phyloP scores from a whole-genome alignment of 2,797 vertebrate genomes.

The Bradypodion ventrale region DNA sequence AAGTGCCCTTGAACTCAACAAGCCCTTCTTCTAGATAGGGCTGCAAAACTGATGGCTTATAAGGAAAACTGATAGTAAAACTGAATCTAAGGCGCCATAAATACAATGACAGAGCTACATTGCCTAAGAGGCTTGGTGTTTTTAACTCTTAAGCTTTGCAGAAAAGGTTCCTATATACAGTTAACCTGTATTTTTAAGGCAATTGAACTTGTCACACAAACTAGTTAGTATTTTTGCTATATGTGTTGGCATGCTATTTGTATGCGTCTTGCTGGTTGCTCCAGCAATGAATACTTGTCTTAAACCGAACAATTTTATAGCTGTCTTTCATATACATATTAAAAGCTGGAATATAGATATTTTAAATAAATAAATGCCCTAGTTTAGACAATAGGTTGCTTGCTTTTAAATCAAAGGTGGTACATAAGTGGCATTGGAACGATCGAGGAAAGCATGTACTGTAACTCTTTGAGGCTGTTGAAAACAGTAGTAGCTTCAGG shows the following conservation, averaged over 20 bases:
- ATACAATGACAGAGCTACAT: too few relatives aligned
- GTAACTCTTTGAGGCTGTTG: too few relatives aligned
- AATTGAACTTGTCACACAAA: neutral
- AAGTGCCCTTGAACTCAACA: too few relatives aligned
- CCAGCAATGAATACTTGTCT: neutral
- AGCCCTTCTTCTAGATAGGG: neutral
- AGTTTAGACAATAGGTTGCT: neutral
- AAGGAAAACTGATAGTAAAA: neutral
- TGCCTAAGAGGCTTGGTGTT: too few relatives aligned
- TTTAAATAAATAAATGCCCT: neutral
- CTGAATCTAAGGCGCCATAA: neutral
- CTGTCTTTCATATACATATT: neutral
- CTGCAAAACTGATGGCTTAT: neutral
- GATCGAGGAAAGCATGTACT: neutral
- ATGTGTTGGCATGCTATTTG: neutral
- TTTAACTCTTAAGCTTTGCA: too few relatives aligned
- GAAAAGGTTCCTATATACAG: too few relatives aligned
- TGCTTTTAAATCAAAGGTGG: neutral
- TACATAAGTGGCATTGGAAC: neutral
- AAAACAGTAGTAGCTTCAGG: too few relatives aligned
- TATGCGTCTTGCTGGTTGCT: neutral
- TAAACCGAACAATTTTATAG: neutral
- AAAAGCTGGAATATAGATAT: neutral
- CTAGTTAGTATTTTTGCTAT: neutral
- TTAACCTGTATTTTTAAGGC: neutral